phyloP scores from a whole-genome alignment of 2,113 vertebrate species.

The Sisor rabdophorus region DNA sequence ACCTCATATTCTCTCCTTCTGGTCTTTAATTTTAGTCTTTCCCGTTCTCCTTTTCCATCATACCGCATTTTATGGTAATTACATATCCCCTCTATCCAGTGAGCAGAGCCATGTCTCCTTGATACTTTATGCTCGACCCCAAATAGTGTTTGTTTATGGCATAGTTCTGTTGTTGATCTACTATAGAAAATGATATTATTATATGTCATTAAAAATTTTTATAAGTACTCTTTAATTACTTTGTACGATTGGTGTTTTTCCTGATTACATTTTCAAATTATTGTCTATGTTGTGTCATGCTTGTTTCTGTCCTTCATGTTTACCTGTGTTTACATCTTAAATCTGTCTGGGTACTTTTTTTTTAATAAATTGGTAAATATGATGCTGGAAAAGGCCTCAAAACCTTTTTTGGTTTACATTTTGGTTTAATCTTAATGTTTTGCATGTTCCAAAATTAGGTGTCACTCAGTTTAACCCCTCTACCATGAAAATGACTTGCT shows the following conservation, averaged over 20 bases:
- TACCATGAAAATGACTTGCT: slow-evolving; percentile 36
- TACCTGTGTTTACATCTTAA: slow-evolving; percentile 52
- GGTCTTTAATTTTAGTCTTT: slow-evolving; percentile 49
- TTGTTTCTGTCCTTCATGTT: slow-evolving; percentile 1
- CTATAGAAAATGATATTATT: neutral
- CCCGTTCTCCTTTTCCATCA: slow-evolving; percentile 41
- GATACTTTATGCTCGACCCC: slow-evolving; percentile 38
- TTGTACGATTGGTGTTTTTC: neutral
- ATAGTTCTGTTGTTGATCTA: slow-evolving; percentile 21
- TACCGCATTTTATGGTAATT: slow-evolving; percentile 52
- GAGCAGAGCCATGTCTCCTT: slow-evolving; percentile 34
- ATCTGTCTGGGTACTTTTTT: slow-evolving; percentile 60
- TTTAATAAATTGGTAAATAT: slow-evolving; percentile 21
- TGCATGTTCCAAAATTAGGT: slow-evolving; percentile 48
- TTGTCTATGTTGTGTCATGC: neutral
- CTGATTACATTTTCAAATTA: neutral
- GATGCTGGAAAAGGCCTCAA: slow-evolving; percentile 37
- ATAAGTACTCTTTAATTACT: too few relatives aligned
- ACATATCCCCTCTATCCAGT: slow-evolving; percentile 48
- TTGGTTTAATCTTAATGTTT: slow-evolving; percentile 56
- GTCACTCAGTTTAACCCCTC: slow-evolving; percentile 18
- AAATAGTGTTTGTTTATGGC: slow-evolving; percentile 35
- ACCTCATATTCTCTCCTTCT: slow-evolving; percentile 47
- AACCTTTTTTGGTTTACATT: slow-evolving; percentile 55
- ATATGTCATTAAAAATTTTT: neutral